A percentile compares a stretch with the other conserved stretches of the same genome.
These are phyloP conservation scores for Eueremaeus valkanovi DNA, from an alignment of 2,888 invertebrate species.

Conservation along the genomic window DNA sequence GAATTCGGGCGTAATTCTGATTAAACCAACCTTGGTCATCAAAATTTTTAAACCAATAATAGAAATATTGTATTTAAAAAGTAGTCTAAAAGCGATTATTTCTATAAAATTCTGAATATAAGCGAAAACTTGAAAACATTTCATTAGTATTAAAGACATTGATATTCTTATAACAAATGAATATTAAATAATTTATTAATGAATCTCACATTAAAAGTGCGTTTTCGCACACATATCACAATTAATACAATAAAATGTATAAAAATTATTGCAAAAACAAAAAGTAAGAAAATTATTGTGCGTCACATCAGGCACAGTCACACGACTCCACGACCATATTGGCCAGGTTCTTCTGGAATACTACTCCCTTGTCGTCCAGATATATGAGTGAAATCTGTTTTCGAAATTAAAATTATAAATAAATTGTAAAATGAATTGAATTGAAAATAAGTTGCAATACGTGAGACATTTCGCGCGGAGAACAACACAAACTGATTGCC, in stretches of 20 bases:
- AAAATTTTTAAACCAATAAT: too few relatives aligned
- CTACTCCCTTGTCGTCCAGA: constrained; percentile 71
- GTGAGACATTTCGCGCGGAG: constrained; percentile 74
- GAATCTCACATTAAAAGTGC: background rate
- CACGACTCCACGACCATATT: constrained; percentile 90
- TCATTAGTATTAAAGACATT: background rate
- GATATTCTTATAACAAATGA: background rate
- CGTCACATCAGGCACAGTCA: constrained; percentile 60
- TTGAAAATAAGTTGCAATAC: constrained; percentile 52
- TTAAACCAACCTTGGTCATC: too few relatives aligned
- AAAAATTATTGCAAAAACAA: background rate
- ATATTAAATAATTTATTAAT: constrained; percentile 12
- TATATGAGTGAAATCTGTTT: constrained; percentile 62
- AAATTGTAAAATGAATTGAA: constrained; percentile 49
- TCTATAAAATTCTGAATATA: too few relatives aligned
- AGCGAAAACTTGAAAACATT: too few relatives aligned
- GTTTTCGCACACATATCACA: background rate
- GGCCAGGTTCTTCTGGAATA: constrained; percentile 72
- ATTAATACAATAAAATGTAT: constrained; percentile 1
- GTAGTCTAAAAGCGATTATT: too few relatives aligned
- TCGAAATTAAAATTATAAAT: background rate
- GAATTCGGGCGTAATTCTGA: too few relatives aligned
- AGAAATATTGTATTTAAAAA: too few relatives aligned
- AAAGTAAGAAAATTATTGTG: background rate
- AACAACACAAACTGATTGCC: constrained; percentile 62